These are phyloP conservation scores for Dexiosoma caninum DNA, from an alignment of 2,888 invertebrate species.

Conservation along the genomic window DNA sequence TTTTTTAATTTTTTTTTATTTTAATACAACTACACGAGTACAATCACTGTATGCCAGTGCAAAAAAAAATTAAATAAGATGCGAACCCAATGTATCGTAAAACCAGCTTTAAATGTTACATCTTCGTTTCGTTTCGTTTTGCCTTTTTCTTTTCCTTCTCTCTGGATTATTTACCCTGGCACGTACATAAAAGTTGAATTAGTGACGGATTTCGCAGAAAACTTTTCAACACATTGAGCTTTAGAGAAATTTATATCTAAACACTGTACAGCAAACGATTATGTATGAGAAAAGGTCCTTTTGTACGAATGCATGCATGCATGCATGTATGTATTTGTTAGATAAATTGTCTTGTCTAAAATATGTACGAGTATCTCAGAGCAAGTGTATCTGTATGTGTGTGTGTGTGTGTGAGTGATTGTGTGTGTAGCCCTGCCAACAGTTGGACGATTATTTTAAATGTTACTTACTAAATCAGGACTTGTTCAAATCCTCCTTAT, in stretches of 20 bases:
- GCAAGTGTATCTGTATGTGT: no score
- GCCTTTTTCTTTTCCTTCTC: not conserved
- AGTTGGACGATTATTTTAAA: no score
- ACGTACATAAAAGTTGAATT: slow-evolving; percentile 65
- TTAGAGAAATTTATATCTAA: slow-evolving; percentile 25
- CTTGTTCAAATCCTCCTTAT: no score
- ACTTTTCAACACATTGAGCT: slow-evolving; percentile 61
- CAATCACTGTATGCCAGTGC: not conserved
- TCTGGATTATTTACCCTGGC: slow-evolving; percentile 34
- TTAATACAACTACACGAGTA: not conserved
- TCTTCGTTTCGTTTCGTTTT: not conserved
- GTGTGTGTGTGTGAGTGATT: not conserved
- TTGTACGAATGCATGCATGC: not conserved
- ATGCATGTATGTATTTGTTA: not conserved
- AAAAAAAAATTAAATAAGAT: not conserved
- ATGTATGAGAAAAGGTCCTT: not conserved
- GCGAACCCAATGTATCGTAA: slow-evolving; percentile 40
- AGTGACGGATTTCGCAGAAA: slow-evolving; percentile 63
- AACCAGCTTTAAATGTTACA: slow-evolving; percentile 42
- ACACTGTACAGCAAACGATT: not conserved
- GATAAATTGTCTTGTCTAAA: slow-evolving; percentile 47
- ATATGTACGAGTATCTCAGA: not conserved
- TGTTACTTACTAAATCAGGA: no score
- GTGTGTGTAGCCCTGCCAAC: not conserved
- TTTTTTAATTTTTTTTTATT: no score